Evolutionary conservation across 2,888 invertebrate genomes (phyloP).

Genomic region (Temnothorax rugatulus): DNA sequence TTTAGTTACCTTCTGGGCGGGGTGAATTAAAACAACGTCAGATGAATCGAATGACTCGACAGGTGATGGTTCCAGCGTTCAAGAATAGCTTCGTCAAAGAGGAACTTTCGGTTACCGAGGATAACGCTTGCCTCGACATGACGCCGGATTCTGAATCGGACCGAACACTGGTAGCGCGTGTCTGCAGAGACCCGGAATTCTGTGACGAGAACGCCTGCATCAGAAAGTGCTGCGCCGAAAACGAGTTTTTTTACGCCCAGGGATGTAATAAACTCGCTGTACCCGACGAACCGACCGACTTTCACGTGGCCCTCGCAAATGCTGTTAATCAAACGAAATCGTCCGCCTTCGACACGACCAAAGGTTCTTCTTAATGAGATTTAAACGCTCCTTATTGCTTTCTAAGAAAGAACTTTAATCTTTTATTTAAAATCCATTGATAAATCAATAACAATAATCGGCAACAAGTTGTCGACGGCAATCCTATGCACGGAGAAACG

Average conservation of each 20-base stretch:
- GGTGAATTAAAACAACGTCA: not conserved
- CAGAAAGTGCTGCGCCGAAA: constrained; percentile 84
- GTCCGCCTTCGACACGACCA: not conserved
- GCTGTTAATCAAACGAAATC: constrained; percentile 31
- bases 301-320: constrained; percentile 49
- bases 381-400: not conserved
- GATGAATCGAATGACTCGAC: constrained; percentile 42
- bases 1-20: not conserved
- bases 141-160: constrained; percentile 33
- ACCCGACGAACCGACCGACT: not conserved
- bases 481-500: not conserved
- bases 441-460: not conserved
- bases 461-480: not conserved
- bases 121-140: constrained; percentile 80
- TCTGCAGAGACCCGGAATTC: constrained; percentile 57
- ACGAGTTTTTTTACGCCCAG: constrained; percentile 61
- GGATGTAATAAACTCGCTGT: not conserved
- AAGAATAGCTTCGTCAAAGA: constrained; percentile 18
- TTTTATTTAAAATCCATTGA: not conserved
- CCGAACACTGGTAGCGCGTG: constrained; percentile 55
- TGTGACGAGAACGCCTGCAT: constrained; percentile 81
- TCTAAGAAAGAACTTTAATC: not conserved
- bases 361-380: constrained; percentile 28
- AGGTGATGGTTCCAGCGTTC: constrained; percentile 62
- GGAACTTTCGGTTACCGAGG: constrained; percentile 56